These are phyloP conservation scores for Anthoptus insignis DNA, from an alignment of 2,888 invertebrate species.

Conservation along the genomic window DNA sequence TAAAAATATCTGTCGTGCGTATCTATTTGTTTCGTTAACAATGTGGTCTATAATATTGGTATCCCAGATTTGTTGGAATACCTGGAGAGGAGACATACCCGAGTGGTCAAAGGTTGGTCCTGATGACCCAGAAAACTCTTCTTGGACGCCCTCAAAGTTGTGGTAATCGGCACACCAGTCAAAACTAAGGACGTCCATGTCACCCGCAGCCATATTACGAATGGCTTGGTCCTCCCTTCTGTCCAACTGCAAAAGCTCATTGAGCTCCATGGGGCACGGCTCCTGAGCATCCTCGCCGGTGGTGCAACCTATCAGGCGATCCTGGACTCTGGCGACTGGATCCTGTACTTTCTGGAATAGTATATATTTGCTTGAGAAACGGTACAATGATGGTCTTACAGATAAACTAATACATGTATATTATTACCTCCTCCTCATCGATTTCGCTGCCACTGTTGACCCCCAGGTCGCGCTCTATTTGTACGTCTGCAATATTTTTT, in stretches of 20 bases:
- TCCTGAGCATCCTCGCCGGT: neutral
- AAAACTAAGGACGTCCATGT: slow-evolving; percentile 24
- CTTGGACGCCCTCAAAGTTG: slow-evolving; percentile 37
- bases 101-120: slow-evolving; percentile 37
- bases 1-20: slow-evolving; percentile 6
- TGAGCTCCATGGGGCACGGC: neutral
- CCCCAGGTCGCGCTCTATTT: no score
- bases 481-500: no score
- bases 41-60: slow-evolving; percentile 37
- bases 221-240: neutral
- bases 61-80: slow-evolving; percentile 42
- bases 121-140: slow-evolving; percentile 35
- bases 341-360: no score
- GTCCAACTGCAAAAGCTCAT: neutral
- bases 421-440: no score
- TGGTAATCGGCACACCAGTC: slow-evolving; percentile 33
- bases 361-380: no score
- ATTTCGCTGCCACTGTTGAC: no score
- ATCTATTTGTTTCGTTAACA: slow-evolving; percentile 42
- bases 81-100: slow-evolving; percentile 22
- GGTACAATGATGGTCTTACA: no score
- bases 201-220: neutral
- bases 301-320: no score
- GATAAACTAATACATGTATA: no score
- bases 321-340: no score